These are phyloP conservation scores for Cynoglossus semilaevis DNA, from an alignment of 2,113 vertebrate species.

Conservation along the genomic window DNA sequence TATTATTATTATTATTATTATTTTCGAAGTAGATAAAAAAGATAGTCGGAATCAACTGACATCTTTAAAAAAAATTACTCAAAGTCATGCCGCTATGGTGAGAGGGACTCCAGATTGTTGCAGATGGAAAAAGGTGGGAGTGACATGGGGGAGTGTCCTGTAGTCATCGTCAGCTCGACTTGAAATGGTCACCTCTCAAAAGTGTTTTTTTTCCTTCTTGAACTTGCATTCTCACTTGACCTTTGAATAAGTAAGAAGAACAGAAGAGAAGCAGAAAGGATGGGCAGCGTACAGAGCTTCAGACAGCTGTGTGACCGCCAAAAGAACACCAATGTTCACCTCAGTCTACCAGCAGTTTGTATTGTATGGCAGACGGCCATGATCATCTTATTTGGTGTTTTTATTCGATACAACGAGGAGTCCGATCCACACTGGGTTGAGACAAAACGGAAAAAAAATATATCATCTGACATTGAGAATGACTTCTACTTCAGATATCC, in stretches of 20 bases:
- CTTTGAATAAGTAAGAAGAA: not conserved
- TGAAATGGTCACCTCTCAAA: constrained; percentile 25
- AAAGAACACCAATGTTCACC: constrained; percentile 82
- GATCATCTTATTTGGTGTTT: constrained; percentile 91
- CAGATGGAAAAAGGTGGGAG: constrained; percentile 20
- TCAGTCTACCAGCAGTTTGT: constrained; percentile 84
- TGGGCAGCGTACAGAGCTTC: constrained; percentile 71
- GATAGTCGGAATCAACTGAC: no score
- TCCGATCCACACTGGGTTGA: constrained; percentile 78
- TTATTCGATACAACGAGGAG: constrained; percentile 82
- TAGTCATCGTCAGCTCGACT: constrained; percentile 3
- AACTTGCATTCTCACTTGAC: not conserved
- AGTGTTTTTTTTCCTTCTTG: constrained; percentile 4
- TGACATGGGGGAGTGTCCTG: constrained; percentile 46
- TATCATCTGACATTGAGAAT: constrained; percentile 84
- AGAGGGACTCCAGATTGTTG: not conserved
- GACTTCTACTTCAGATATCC: constrained; percentile 98
- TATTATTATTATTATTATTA: no score
- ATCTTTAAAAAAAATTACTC: not conserved
- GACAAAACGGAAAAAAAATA: constrained; percentile 56
- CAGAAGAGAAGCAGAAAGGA: constrained; percentile 9
- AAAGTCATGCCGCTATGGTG: not conserved
- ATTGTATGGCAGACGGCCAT: constrained; percentile 85
- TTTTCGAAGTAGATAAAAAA: no score
- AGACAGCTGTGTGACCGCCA: constrained; percentile 63